Evolutionary conservation across 1,140 invertebrate species (phyloP), one percentile per base, ranked within the genome.

Genomic region (Megathymus violae): DNA sequence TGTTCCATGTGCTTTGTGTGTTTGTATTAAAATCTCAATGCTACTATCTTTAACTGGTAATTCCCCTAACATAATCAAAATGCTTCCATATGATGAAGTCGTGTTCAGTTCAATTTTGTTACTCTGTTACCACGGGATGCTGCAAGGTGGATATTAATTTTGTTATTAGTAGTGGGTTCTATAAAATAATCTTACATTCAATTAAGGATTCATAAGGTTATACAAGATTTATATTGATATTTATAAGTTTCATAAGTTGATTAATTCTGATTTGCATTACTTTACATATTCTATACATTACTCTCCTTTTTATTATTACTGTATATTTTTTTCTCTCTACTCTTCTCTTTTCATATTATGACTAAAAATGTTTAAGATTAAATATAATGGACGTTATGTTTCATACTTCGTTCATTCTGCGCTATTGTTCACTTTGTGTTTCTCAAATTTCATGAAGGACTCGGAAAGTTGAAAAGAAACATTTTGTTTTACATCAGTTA

Each of bases 1-100:
- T 89, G 86, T 89, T 82, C 47, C 54, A 40, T 58, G 51, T 73
- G 71, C 71, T 78, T 75, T 59, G 56, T 64, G 56, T 63, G 14
- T n/a, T n/a, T 64, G 38, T 70, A 62, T 44, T 43, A 9, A 36
- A 44, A 38, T 46, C 50, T 54, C 34, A 41, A 48, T 44, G 34
- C 48, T 22, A 43, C 25, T 27, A n/a, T 25, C 40, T 52, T 27
- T 22, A 47, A 44, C 34, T 66, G 1, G 4, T 31, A 4, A 4
- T 31, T 31, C 9, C 4, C 7, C 4, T 3, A 31, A 4, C 1
- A 7, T 31, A 1, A 22, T 22, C 5, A 31, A 31, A 31, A 31
- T 7, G 9, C 4, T 31, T 4, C 27, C 4, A 31, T 9, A 9
- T 31, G 27, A 7, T 4, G 4, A n/a, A n/a, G n/a, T n/a, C n/a